Percentiles rank a stretch among this genome's conserved stretches.
Evolutionary conservation across 2,113 vertebrate genomes (phyloP).

Genomic region (Pterocles burchelli): DNA sequence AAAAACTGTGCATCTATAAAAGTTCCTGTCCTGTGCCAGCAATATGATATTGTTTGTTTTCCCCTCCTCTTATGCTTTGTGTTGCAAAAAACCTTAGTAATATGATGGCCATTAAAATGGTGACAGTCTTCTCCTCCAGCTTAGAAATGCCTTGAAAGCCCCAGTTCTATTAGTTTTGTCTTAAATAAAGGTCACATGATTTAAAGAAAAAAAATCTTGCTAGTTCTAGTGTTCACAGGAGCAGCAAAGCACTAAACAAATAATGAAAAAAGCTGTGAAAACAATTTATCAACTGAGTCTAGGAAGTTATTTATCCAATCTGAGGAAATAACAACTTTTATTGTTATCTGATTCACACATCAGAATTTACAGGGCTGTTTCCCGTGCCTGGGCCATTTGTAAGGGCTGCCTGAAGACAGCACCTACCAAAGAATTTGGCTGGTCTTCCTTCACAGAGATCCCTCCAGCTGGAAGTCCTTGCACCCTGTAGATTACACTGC

Average conservation of each 20-base stretch:
- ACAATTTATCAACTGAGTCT: constrained; percentile 26
- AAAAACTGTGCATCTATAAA: not conserved
- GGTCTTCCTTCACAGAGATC: not conserved
- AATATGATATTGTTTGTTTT: not conserved
- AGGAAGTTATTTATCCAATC: constrained; percentile 33
- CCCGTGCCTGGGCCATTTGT: not conserved
- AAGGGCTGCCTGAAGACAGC: not conserved
- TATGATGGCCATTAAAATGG: not conserved
- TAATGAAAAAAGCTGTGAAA: constrained; percentile 21
- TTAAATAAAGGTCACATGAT: not conserved
- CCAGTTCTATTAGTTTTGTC: not conserved
- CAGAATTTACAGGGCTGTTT: constrained; percentile 20
- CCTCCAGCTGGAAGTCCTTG: not conserved
- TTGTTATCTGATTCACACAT: constrained; percentile 17
- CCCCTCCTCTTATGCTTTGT: not conserved
- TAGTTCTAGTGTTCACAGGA: not conserved
- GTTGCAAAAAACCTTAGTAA: not conserved
- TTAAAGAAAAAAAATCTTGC: not conserved
- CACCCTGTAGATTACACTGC: not conserved
- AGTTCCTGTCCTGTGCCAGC: not conserved
- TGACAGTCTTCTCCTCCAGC: not conserved
- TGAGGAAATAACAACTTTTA: constrained; percentile 10
- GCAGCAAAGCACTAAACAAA: not conserved
- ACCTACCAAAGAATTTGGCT: not conserved
- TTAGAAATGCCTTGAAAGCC: not conserved